Evolutionary conservation across 35 echinoderm and acorn worm genomes (phyloP).

Genomic region (Chiridota heheva): DNA sequence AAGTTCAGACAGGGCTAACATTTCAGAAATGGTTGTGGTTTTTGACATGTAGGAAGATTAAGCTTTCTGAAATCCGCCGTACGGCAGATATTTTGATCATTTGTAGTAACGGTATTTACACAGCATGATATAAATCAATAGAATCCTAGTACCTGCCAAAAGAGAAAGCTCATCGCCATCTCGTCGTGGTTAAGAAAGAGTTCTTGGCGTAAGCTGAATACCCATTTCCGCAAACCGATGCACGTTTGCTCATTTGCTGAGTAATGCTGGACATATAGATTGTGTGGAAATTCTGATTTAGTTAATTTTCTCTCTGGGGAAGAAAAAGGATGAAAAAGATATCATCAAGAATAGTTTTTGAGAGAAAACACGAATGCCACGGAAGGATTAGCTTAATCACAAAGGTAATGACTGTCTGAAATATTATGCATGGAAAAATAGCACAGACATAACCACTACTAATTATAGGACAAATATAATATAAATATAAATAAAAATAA

Average conservation of each 20-base stretch:
- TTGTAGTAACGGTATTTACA: no score
- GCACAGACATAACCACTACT: no score
- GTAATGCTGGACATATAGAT: constrained; percentile 89
- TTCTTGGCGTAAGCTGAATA: constrained; percentile 74
- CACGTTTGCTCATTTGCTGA: constrained; percentile 55
- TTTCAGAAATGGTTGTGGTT: no score
- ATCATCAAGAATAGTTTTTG: background rate
- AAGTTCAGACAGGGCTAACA: no score
- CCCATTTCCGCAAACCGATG: constrained; percentile 78
- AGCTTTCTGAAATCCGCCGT: no score
- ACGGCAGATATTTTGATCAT: no score
- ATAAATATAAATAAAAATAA: no score
- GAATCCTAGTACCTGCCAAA: constrained; percentile 85
- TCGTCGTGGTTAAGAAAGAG: constrained; percentile 88
- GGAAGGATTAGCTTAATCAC: no score
- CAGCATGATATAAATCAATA: background rate
- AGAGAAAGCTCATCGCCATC: constrained; percentile 88
- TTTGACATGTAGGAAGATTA: no score
- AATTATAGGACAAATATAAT: no score
- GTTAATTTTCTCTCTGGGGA: constrained; percentile 75
- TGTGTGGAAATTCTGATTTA: constrained; percentile 88
- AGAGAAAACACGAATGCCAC: background rate
- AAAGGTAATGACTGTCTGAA: no score
- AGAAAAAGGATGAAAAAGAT: constrained; percentile 20
- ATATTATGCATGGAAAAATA: no score